These are phyloP conservation scores for Cotesia congregata DNA, from an alignment of 2,888 invertebrate genomes.

Conservation along the genomic window DNA sequence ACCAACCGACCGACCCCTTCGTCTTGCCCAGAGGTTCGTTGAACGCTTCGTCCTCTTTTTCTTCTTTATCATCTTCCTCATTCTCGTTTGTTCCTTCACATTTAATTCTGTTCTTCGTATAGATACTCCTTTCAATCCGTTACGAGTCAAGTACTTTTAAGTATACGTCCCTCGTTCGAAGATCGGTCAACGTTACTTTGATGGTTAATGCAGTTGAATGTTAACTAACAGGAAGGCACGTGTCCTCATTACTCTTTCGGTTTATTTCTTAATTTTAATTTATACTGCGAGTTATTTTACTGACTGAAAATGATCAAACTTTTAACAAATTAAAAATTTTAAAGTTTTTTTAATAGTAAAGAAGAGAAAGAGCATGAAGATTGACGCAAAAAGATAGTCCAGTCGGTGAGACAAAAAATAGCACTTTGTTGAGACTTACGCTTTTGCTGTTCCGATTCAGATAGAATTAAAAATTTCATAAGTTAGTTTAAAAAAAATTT, in stretches of 20 bases:
- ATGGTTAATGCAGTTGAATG: neutral
- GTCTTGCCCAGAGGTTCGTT: constrained; percentile 47
- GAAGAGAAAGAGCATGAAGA: too few relatives aligned
- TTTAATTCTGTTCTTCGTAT: constrained; percentile 1
- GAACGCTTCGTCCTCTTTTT: constrained; percentile 42
- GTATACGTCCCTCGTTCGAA: neutral
- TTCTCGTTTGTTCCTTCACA: constrained; percentile 32
- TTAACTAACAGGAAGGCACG: constrained; percentile 20
- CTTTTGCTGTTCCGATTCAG: too few relatives aligned
- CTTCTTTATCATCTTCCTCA: constrained; percentile 7
- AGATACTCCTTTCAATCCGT: constrained; percentile 1
- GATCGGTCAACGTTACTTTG: neutral
- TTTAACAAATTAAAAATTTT: too few relatives aligned
- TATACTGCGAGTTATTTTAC: neutral
- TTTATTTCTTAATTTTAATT: neutral
- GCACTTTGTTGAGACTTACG: too few relatives aligned
- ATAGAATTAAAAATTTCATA: too few relatives aligned
- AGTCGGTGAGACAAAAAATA: too few relatives aligned
- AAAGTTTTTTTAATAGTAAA: too few relatives aligned
- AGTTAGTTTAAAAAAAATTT: too few relatives aligned
- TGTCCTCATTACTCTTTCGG: neutral
- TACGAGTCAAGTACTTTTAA: neutral
- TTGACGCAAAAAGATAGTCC: too few relatives aligned
- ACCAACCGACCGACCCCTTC: constrained; percentile 35
- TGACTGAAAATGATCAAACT: neutral